Evolutionary conservation across 2,888 invertebrate genomes (phyloP), one percentile per base, ranked within the genome.

Genomic region (Molanna angustata): DNA sequence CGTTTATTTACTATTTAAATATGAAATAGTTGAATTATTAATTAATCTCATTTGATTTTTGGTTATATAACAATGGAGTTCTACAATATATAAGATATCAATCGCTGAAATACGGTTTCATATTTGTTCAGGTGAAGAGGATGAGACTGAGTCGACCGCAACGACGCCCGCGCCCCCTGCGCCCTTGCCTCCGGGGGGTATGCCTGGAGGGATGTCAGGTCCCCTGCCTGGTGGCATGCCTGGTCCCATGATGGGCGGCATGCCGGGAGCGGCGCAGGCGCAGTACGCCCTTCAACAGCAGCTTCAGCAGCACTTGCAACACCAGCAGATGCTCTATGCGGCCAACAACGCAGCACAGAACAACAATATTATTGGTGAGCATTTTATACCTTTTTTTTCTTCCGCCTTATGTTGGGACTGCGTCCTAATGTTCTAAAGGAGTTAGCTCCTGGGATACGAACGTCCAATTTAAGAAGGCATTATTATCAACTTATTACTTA

Each of bases 241-340:
- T 17, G 46, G 18, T 17, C 58, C 54, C 48, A 59, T 54, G 58
- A 60, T 56, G 59, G 56, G 47, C 42, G 57, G 53, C 40, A 52
- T 60, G 70, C 74, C 75, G 63, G 74, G 74, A 18, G 72, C 80
- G 58, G 71, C 80, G 56, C 82, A 82, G 65, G 82, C 82, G 63
- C 82, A 82, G 70, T 77, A 80, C 54, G 78, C 79, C 60, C 72
- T 80, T 64, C 82, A 82, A 65, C 72, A 80, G 73, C 81, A 73
- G 61, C 74, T 80, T 64, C 80, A 81, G 64, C 81, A 82, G 66
- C 79, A 80, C 63, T 80, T 80, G 7, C 80, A 82, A 57, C 82
- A 81, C 61, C 79, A 83, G 61, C 74, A 77, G 57, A 72, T 72
- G 59, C 66, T 67, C 48, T 65, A 63, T 33, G 69, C 68, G 56